Evolutionary conservation across 1,140 invertebrate species (phyloP), one percentile per base, ranked within the genome.

Genomic region (Planococcus citri): DNA sequence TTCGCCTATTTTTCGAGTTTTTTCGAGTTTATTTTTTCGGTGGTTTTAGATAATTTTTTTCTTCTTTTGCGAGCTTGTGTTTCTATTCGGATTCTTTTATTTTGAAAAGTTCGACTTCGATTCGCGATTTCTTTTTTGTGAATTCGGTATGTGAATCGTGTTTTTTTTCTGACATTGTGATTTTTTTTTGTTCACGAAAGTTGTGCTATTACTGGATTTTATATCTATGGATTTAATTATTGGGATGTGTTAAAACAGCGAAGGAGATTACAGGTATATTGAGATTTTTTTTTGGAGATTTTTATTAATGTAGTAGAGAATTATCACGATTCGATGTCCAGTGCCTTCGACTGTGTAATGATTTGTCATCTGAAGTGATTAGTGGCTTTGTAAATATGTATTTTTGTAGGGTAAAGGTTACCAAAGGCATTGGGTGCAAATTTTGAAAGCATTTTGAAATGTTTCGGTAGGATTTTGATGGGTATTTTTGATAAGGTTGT

Each of bases 21-120:
- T 64, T 64, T 64, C 21, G 22, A 64, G 10, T 51, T 64, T 64
- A 14, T 64, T 64, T 64, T 27, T 10, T 64, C 60, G 60, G 9
- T 64, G 60, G 20, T 10, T 64, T 24, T 14, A 8, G 57, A 20
- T 64, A 24, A 3, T 64, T 64, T 64, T 64, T 51, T 51, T 51
- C 6, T 14, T 12, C 4, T 33, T 3, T 33, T 17, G 41, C 41
- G 41, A 51, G 2, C 17, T 17, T 17, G 41, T 17, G 17, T 51
- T 51, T 51, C 17, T n/a, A 8, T 37, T 37, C 33, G 33, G n/a
- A n/a, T n/a, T n/a, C n/a, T n/a, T n/a, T 37, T 37, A 37, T 37
- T 37, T n/a, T n/a, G n/a, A n/a, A n/a, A n/a, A 8, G 33, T 8
- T 37, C 33, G 33, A 37, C 14, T 37, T 37, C 14, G 6, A 37